Evolutionary conservation across 2,113 vertebrate genomes (phyloP).

Genomic region (Glaucomys volans): DNA sequence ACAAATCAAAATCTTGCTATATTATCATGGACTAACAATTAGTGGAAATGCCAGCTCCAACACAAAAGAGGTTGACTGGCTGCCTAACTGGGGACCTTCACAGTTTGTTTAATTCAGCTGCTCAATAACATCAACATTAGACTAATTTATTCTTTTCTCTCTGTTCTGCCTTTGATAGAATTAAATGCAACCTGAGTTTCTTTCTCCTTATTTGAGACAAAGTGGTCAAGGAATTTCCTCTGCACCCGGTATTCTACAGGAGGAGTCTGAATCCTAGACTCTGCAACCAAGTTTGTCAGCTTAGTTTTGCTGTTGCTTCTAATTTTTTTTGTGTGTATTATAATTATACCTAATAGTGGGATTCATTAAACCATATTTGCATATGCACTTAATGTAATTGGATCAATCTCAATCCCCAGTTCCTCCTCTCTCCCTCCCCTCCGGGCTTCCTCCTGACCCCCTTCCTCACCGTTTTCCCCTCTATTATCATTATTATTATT

Average conservation of each 20-base stretch:
- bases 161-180: background rate
- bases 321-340: too few relatives aligned
- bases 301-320: background rate
- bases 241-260: background rate
- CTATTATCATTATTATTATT: too few relatives aligned
- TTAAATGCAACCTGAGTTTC: background rate
- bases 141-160: background rate
- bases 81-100: background rate
- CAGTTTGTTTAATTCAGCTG: background rate
- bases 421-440: too few relatives aligned
- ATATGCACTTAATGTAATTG: too few relatives aligned
- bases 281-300: background rate
- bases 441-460: too few relatives aligned
- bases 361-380: too few relatives aligned
- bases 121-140: background rate
- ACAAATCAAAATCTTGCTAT: background rate
- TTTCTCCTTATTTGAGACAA: background rate
- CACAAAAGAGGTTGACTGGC: background rate
- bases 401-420: too few relatives aligned
- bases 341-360: too few relatives aligned
- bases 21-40: background rate
- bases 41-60: background rate
- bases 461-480: too few relatives aligned
- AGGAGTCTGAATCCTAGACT: background rate
- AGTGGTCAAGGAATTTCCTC: background rate